Conservation (phyloP, 2,888 invertebrate genomes). For the Cylloceria caligata region DNA sequence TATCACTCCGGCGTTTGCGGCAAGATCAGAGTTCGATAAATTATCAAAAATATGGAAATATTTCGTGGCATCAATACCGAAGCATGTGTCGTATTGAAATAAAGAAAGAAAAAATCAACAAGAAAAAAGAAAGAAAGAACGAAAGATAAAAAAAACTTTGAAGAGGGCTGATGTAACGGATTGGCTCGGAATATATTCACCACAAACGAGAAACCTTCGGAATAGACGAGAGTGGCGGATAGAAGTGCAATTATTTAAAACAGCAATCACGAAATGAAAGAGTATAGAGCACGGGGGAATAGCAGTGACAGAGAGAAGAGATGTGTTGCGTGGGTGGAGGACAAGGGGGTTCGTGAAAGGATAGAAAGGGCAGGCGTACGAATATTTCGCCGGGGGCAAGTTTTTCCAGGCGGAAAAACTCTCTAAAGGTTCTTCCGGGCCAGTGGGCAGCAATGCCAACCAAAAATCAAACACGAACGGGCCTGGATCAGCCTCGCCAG, state of each 20-base stretch:
- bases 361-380: constrained; percentile 37
- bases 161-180: constrained; percentile 26
- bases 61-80: background rate
- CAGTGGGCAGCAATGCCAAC: constrained; percentile 80
- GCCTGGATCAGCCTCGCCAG: constrained; percentile 30
- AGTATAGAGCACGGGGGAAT: constrained; percentile 69
- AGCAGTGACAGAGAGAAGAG: constrained; percentile 32
- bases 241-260: constrained; percentile 82
- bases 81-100: background rate
- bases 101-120: background rate
- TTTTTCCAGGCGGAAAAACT: constrained; percentile 81
- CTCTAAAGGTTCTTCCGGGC: constrained; percentile 80
- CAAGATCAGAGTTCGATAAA: constrained; percentile 62
- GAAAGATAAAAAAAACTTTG: constrained; percentile 8
- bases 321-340: constrained; percentile 9
- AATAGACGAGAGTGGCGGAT: constrained; percentile 43
- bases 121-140: constrained; percentile 27
- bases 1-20: constrained; percentile 39
- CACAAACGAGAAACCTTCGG: constrained; percentile 15
- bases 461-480: constrained; percentile 81
- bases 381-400: constrained; percentile 71
- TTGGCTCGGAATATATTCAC: constrained; percentile 38
- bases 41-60: constrained; percentile 47
- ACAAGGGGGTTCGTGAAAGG: constrained; percentile 32
- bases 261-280: constrained; percentile 83